Evolutionary conservation across 1,140 invertebrate species (phyloP).

Genomic region (Sarcophaga peregrina): DNA sequence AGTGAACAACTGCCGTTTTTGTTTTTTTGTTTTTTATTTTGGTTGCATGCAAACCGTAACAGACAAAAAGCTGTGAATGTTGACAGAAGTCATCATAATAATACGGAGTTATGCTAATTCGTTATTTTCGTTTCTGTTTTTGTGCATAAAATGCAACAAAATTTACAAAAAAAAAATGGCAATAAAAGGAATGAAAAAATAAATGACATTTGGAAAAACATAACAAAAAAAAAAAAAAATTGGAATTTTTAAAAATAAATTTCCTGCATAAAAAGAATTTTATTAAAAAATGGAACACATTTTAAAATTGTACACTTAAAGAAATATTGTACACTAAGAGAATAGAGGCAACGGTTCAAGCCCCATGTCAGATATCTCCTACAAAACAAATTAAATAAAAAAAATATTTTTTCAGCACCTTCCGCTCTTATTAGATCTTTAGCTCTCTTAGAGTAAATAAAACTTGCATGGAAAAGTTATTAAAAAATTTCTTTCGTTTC

Average conservation of each 20-base stretch:
- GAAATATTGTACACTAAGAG: not conserved
- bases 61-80: constrained; percentile 32
- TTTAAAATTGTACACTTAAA: not conserved
- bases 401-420: no score
- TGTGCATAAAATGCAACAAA: not conserved
- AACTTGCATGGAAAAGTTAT: no score
- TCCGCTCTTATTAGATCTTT: no score
- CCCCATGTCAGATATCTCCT: no score
- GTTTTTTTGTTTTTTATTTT: no score
- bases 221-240: not conserved
- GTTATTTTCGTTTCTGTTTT: not conserved
- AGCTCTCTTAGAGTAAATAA: no score
- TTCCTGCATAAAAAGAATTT: not conserved
- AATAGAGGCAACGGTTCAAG: no score
- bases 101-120: constrained; percentile 34
- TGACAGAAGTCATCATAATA: constrained; percentile 41
- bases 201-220: constrained; percentile 12
- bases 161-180: not conserved
- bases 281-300: not conserved
- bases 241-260: constrained; percentile 23
- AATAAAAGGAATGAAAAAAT: constrained; percentile 1
- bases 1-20: not conserved
- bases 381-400: no score
- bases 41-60: not conserved
- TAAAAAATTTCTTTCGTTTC: no score